Conservation (phyloP, 2,888 invertebrate species). For the Lasioglossum lativentre region DNA sequence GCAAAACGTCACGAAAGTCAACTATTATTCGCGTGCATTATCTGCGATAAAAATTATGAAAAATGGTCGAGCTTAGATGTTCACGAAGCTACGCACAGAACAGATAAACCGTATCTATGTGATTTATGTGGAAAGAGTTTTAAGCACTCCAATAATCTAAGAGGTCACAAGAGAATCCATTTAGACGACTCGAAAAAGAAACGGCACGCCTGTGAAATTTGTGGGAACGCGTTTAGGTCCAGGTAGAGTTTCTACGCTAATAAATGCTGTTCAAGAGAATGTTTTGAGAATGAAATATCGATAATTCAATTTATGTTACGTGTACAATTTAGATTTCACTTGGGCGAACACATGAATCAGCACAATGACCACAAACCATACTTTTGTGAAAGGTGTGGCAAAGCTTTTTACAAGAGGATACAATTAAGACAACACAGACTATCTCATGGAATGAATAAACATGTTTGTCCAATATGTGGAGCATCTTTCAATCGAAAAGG, state of each 20-base stretch:
- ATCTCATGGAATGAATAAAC: slow-evolving; percentile 77
- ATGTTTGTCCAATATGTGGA: slow-evolving; percentile 78
- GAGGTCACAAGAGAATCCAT: slow-evolving; percentile 81
- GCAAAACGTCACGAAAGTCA: slow-evolving; percentile 69
- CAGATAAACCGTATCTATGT: slow-evolving; percentile 80
- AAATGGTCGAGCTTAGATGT: slow-evolving; percentile 80
- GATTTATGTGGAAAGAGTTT: slow-evolving; percentile 83
- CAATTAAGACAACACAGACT: slow-evolving; percentile 81
- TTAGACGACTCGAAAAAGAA: slow-evolving; percentile 79
- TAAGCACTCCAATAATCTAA: slow-evolving; percentile 80
- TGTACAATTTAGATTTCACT: slow-evolving; percentile 81
- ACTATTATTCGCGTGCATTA: slow-evolving; percentile 74
- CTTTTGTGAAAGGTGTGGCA: slow-evolving; percentile 83
- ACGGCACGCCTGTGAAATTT: slow-evolving; percentile 83
- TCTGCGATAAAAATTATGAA: slow-evolving; percentile 77
- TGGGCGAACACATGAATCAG: slow-evolving; percentile 85
- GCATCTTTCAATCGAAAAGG: slow-evolving; percentile 80
- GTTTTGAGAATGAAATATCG: slow-evolving; percentile 12
- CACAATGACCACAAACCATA: slow-evolving; percentile 82
- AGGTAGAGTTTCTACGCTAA: slow-evolving; percentile 67
- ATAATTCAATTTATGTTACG: not conserved
- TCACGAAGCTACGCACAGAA: slow-evolving; percentile 79
- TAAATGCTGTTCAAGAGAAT: slow-evolving; percentile 12
- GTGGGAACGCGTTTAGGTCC: slow-evolving; percentile 84
- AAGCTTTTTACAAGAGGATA: slow-evolving; percentile 82